These are phyloP conservation scores for Philypnodon macrostomus DNA, from an alignment of 2,797 vertebrate genomes.

Conservation along the genomic window DNA sequence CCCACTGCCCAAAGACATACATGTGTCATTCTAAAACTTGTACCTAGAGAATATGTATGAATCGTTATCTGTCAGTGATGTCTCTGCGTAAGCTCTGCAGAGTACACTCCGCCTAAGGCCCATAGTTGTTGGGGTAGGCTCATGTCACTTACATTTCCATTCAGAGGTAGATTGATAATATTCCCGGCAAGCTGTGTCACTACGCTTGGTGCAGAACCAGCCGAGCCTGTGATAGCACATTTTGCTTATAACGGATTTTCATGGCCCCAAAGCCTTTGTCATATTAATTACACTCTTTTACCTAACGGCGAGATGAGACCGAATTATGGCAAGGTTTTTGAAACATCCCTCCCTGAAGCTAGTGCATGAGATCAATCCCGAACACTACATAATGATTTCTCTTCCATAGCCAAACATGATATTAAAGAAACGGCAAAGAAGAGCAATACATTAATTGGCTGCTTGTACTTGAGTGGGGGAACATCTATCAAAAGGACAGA, in stretches of 20 bases:
- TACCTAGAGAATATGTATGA: no score
- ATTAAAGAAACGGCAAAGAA: constrained; percentile 21
- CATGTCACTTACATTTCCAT: no score
- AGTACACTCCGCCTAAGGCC: no score
- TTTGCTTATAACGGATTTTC: constrained; percentile 9
- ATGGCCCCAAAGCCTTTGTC: constrained; percentile 23
- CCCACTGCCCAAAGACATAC: no score
- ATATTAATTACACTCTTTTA: constrained; percentile 42
- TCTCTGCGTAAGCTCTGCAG: no score
- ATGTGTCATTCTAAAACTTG: no score
- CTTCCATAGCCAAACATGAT: constrained; percentile 15
- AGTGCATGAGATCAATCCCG: constrained; percentile 36
- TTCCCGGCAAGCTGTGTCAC: no score
- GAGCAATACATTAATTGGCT: constrained; percentile 24
- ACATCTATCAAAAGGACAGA: constrained; percentile 2
- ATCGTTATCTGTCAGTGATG: no score
- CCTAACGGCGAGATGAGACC: constrained; percentile 40
- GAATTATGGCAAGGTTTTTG: constrained; percentile 48
- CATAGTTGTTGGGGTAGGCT: no score
- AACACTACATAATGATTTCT: constrained; percentile 21
- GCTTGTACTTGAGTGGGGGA: constrained; percentile 14
- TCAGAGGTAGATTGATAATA: no score
- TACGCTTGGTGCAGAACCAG: no score
- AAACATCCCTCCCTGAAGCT: constrained; percentile 32
- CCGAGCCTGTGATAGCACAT: neutral